Base-by-base conservation (phyloP, 1,140 invertebrate genomes). In the Zeugodacus cucurbitae region DNA sequence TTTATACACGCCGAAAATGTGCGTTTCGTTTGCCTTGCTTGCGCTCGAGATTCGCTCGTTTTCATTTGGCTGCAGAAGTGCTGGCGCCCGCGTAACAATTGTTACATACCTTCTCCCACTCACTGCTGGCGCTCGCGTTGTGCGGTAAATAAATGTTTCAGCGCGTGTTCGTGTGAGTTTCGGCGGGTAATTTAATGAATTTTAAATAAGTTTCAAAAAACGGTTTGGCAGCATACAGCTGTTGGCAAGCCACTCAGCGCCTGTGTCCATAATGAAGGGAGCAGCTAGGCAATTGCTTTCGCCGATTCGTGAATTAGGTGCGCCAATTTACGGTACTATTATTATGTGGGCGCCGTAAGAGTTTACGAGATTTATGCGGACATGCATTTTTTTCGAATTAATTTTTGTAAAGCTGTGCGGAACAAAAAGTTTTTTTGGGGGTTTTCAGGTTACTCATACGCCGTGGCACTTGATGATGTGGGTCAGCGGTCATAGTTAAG, bases 161-260 rank as follows among this genome's bases (percentile, higher is more conserved):
- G 67, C n/a, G 32, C n/a, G n/a, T 78, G 41, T 82, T n/a, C 0
- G n/a, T 34, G 41, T 82, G 74, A 48, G 14, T 34, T 48, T 54
- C 22, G 44, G 34, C 41, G 17, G 44, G 74, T 48, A 82, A 29
- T 82, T 82, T 82, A 82, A 82, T 82, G 74, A 82, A 82, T 82
- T 82, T 82, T 82, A 48, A 82, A 82, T 48, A 82, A 82, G 41
- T 82, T 82, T 74, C 32, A 41, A 74, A 74, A 20, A 41, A 7
- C 22, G 34, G 70, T 74, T 74, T 44, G 74, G 74, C 74, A 48
- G 41, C 74, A n/a, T n/a, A n/a, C 74, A 82, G 74, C 74, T 29
- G 22, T 54, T 82, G 74, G 74, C 74, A 74, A 22, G 5, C n/a
- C 74, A 82, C 41, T 54, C 48, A 17, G 17, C 34, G 20, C n/a